These are phyloP conservation scores for Bothrops jararaca DNA, from an alignment of 2,113 vertebrate genomes.

Conservation along the genomic window DNA sequence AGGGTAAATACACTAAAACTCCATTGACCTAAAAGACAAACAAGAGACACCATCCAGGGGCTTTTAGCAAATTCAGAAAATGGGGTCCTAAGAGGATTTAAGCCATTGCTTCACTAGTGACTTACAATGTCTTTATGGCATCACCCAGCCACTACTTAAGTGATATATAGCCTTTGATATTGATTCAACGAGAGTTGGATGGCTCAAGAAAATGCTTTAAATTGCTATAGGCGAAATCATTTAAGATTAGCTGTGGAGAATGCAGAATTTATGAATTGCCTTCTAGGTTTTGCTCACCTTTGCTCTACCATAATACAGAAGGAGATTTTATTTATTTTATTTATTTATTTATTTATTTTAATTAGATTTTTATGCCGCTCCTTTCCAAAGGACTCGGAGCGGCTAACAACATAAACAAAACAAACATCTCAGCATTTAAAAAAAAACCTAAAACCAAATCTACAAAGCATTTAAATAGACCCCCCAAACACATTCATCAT, in stretches of 20 bases:
- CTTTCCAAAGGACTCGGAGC: too few relatives aligned
- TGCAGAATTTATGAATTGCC: neutral
- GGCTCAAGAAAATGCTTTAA: neutral
- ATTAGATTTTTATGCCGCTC: too few relatives aligned
- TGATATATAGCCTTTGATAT: neutral
- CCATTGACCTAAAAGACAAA: conserved; percentile 56
- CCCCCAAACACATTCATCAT: too few relatives aligned
- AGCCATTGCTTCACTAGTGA: neutral
- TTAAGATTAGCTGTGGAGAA: neutral
- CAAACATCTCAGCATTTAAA: too few relatives aligned
- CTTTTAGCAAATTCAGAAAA: neutral
- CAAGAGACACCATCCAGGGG: neutral
- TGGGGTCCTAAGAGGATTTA: neutral
- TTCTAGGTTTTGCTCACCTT: neutral
- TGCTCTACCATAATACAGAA: neutral
- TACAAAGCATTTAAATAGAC: too few relatives aligned
- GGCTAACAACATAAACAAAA: too few relatives aligned
- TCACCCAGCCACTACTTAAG: neutral
- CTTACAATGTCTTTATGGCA: neutral
- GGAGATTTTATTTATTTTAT: too few relatives aligned
- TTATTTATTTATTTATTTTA: too few relatives aligned
- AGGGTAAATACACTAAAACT: conserved; percentile 51
- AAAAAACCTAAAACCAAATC: too few relatives aligned
- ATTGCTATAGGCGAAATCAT: neutral
- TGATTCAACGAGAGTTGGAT: neutral